Evolutionary conservation across 2,113 vertebrate genomes (phyloP).

Genomic region (Bagarius yarrelli): DNA sequence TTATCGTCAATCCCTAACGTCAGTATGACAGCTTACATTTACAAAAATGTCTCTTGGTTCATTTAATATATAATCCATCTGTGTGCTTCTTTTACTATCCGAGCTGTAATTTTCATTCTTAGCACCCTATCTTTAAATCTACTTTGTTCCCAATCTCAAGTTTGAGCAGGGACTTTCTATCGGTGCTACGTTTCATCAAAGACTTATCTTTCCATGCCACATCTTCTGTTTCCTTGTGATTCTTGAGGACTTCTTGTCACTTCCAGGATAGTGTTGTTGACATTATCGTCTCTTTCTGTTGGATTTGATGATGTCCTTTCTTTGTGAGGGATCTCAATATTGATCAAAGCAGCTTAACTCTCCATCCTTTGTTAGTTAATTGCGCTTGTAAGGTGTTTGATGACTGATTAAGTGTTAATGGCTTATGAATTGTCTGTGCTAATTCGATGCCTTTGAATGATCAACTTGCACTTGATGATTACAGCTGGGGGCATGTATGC

Average conservation of each 20-base stretch:
- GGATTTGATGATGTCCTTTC: background rate
- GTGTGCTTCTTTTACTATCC: background rate
- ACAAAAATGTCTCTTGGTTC: background rate
- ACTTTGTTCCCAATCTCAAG: background rate
- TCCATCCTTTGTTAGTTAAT: background rate
- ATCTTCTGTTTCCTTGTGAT: slow-evolving; percentile 1
- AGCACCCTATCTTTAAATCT: background rate
- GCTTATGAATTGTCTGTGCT: background rate
- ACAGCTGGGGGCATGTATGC: background rate
- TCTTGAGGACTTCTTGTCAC: background rate
- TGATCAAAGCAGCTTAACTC: background rate
- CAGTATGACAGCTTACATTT: too few relatives aligned
- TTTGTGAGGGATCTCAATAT: background rate
- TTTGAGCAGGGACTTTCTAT: background rate
- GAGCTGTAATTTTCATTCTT: background rate
- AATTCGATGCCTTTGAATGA: background rate
- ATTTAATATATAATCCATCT: background rate
- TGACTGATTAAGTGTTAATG: background rate
- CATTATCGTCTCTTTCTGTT: background rate
- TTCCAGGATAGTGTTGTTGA: background rate
- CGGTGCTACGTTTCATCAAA: background rate
- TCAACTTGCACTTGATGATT: background rate
- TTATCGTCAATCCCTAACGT: too few relatives aligned
- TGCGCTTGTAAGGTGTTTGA: background rate
- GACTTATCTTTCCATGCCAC: background rate